Base-by-base conservation (phyloP, 2,797 vertebrate species). In the Rhinoraja longicauda region DNA sequence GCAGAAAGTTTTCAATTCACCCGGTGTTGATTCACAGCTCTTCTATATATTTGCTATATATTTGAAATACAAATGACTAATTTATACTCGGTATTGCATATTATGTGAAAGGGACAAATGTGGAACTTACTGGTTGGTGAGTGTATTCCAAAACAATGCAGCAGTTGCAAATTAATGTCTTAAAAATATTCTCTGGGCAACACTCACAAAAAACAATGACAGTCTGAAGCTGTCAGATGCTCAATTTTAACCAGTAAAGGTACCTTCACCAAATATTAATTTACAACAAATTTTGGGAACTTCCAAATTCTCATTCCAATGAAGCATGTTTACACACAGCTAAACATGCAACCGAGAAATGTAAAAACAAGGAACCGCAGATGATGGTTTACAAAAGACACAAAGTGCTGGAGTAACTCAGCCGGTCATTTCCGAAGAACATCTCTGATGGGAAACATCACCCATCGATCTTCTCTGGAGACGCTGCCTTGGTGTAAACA, bases 1-100 rank as follows among this genome's bases (percentile, higher is more conserved):
- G 95, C 92, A 95, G 94, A 82, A 95, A 93, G 93, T 88, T 93
- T 94, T 94, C 90, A 93, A 95, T 94, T 95, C 95, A 94, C 70
- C 93, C 94, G 93, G 94, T 86, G 94, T 53, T 75, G 90, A 94
- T 90, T 94, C 94, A 94, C 94, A 95, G 94, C 93, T 94, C 93
- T 73, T 94, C 81, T 73, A 75, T 96, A 84, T 92, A 45, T 73
- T 77, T 53, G n/a, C 92, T 93, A n/a, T 93, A 45, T 82, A 57
- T 94, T 81, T 93, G 21, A 2, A 93, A 77, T 72, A 64, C 92
- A 92, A 93, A 81, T 94, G 79, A 93, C 67, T 76, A 93, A 94
- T 70, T 92, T 93, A 94, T 93, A 94, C 94, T 94, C 93, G 95
- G 93, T 78, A 24, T 21, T 94, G 94, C 90, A 94, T 94, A 95